phyloP scores from a whole-genome alignment of 2,888 invertebrate genomes.

The Ennomos fuscantarius region DNA sequence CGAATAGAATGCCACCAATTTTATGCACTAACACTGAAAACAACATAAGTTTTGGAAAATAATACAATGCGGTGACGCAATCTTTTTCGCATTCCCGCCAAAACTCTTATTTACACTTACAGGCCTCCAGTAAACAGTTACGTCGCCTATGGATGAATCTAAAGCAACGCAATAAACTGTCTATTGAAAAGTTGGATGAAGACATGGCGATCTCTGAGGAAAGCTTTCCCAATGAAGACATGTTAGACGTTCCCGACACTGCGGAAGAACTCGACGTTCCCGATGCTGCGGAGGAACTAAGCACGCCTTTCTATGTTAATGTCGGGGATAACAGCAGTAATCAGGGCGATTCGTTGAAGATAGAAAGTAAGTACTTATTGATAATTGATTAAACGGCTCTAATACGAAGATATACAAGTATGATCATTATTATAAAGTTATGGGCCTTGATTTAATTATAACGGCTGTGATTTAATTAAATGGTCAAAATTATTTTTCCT shows the following conservation, averaged over 20 bases:
- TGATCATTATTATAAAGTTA: too few relatives aligned
- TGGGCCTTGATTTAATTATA: too few relatives aligned
- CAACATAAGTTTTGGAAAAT: too few relatives aligned
- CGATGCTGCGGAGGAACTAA: slow-evolving; percentile 5
- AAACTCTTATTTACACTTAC: background rate
- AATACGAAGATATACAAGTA: too few relatives aligned
- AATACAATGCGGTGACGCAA: too few relatives aligned
- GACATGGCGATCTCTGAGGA: slow-evolving; percentile 6
- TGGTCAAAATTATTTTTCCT: too few relatives aligned
- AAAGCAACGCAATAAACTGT: slow-evolving; percentile 33
- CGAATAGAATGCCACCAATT: too few relatives aligned
- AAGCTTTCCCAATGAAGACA: slow-evolving; percentile 1
- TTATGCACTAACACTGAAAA: too few relatives aligned
- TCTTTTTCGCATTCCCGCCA: too few relatives aligned
- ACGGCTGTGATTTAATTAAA: too few relatives aligned
- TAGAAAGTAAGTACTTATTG: background rate
- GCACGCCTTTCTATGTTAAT: slow-evolving; percentile 11
- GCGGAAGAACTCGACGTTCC: slow-evolving; percentile 5
- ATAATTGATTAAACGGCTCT: too few relatives aligned
- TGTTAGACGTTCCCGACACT: background rate
- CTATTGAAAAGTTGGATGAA: slow-evolving; percentile 24
- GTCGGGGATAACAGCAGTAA: background rate
- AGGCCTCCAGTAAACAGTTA: slow-evolving; percentile 31
- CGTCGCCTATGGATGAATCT: slow-evolving; percentile 35
- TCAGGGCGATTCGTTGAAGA: slow-evolving; percentile 1